phyloP scores from a whole-genome alignment of 2,797 vertebrate species.

The Salarias fasciatus region DNA sequence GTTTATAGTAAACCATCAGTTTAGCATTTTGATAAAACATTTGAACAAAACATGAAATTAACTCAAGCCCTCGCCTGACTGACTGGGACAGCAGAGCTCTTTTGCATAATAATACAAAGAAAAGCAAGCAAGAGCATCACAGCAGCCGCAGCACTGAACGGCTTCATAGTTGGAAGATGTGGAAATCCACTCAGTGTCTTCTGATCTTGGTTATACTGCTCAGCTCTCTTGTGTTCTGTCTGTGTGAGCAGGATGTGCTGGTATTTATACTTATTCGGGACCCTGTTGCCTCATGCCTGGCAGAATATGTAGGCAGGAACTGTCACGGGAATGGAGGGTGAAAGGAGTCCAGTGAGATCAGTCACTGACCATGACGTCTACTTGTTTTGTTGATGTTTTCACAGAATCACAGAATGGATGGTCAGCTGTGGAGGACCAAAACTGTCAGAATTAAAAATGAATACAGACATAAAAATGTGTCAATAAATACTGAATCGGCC shows the following conservation, averaged over 20 bases:
- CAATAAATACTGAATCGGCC: no score
- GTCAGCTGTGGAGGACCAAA: no score
- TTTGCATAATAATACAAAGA: constrained; percentile 51
- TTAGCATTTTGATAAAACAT: not conserved
- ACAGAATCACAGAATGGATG: no score
- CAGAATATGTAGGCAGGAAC: no score
- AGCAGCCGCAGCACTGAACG: constrained; percentile 47
- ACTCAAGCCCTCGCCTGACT: constrained; percentile 45
- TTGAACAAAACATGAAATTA: not conserved
- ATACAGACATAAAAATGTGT: no score
- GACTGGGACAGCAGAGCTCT: constrained; percentile 47
- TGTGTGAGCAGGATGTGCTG: not conserved
- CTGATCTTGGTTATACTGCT: not conserved
- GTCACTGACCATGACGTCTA: no score
- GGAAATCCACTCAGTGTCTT: no score
- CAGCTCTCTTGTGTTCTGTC: not conserved
- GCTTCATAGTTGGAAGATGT: constrained; percentile 74
- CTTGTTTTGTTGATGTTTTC: no score
- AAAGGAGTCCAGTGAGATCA: no score
- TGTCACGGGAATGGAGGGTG: no score
- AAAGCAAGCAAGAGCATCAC: constrained; percentile 57
- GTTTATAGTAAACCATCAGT: constrained; percentile 24
- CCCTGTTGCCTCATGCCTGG: constrained; percentile 21
- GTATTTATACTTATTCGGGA: constrained; percentile 43
- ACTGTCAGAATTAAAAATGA: no score